A percentile compares a stretch with the other conserved stretches of the same genome.
phyloP scores from a whole-genome alignment of 2,888 invertebrate species.

The Diarsia brunnea region DNA sequence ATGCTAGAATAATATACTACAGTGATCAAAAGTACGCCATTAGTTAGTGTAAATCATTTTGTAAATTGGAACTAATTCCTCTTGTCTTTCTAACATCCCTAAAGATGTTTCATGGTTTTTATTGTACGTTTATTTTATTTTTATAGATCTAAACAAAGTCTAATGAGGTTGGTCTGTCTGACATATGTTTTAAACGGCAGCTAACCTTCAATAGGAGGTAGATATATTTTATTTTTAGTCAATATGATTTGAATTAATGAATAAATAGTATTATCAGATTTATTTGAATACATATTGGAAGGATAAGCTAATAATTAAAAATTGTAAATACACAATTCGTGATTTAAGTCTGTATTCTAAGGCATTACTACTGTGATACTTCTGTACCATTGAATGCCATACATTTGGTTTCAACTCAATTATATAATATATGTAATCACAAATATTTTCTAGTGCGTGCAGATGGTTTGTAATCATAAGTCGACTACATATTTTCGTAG shows the following conservation, averaged over 20 bases:
- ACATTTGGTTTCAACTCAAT: constrained; percentile 58
- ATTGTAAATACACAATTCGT: constrained; percentile 65
- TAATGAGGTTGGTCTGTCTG: constrained; percentile 72
- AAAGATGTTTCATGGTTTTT: constrained; percentile 54
- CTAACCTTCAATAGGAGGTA: constrained; percentile 66
- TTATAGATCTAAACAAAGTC: constrained; percentile 66
- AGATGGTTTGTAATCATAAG: constrained; percentile 67
- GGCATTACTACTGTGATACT: constrained; percentile 78
- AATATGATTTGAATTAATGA: constrained; percentile 60
- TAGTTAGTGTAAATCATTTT: constrained; percentile 45
- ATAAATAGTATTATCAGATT: constrained; percentile 66
- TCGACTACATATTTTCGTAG: constrained; percentile 69
- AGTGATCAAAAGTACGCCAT: constrained; percentile 39
- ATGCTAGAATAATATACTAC: constrained; percentile 33
- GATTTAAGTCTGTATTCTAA: constrained; percentile 62
- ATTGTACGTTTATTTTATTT: constrained; percentile 61
- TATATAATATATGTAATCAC: constrained; percentile 54
- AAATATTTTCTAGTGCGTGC: constrained; percentile 62
- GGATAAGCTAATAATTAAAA: constrained; percentile 60
- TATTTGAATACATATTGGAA: constrained; percentile 58
- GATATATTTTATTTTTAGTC: constrained; percentile 62
- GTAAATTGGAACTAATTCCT: constrained; percentile 61
- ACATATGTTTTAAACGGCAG: constrained; percentile 83
- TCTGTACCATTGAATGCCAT: constrained; percentile 76
- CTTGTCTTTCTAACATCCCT: constrained; percentile 49